phyloP scores from a whole-genome alignment of 1,140 invertebrate genomes.

The Conus betulinus region DNA sequence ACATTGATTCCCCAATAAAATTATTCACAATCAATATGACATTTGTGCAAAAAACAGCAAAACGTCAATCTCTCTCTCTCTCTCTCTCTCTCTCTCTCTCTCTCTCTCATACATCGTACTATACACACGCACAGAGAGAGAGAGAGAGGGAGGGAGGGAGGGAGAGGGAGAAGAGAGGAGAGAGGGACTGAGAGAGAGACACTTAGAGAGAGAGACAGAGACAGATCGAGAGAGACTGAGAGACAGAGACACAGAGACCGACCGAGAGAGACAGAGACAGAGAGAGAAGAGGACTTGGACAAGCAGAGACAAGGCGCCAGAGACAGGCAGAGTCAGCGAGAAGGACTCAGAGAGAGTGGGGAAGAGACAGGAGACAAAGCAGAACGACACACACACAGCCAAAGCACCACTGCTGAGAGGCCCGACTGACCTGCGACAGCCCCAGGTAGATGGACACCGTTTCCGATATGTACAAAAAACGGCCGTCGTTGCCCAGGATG shows the following conservation, averaged over 20 bases:
- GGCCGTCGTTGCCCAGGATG: slow-evolving; percentile 93
- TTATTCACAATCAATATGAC: too few relatives aligned
- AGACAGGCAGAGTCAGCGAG: slow-evolving; percentile 15
- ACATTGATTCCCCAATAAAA: too few relatives aligned
- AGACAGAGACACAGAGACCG: neutral
- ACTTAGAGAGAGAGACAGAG: neutral
- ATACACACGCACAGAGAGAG: neutral
- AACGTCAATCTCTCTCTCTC: too few relatives aligned
- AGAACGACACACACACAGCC: neutral
- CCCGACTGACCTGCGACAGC: slow-evolving; percentile 93
- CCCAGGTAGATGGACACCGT: slow-evolving; percentile 99
- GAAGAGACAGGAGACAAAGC: neutral
- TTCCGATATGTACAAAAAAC: slow-evolving; percentile 99
- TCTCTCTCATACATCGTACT: too few relatives aligned
- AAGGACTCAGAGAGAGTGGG: neutral
- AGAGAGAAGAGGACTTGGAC: neutral
- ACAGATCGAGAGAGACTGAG: neutral
- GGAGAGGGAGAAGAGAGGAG: neutral
- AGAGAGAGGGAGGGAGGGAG: neutral
- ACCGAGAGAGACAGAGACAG: neutral
- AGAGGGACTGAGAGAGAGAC: neutral
- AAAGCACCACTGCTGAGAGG: neutral
- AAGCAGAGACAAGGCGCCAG: neutral
- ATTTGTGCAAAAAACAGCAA: too few relatives aligned
- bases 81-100: too few relatives aligned